Percentiles rank a stretch among this genome's conserved stretches.
These are phyloP conservation scores for Bos taurus DNA, from an alignment of 2,113 vertebrate species.

Conservation along the genomic window DNA sequence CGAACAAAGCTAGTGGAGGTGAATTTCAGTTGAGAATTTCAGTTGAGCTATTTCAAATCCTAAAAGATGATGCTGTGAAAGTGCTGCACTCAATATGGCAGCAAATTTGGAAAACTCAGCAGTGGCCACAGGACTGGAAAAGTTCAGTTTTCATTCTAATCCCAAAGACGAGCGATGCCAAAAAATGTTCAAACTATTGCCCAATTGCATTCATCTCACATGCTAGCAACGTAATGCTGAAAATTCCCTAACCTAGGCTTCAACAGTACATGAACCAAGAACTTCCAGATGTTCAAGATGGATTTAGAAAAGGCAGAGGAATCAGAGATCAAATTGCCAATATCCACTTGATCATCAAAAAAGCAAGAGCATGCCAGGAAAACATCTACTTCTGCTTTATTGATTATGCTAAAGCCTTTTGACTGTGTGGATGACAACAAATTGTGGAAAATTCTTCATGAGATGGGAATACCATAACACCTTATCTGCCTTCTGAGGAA, in stretches of 20 bases:
- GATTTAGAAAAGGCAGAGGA: not conserved
- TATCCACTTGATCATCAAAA: not conserved
- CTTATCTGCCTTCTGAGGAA: not conserved
- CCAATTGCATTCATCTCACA: not conserved
- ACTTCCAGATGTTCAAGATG: not conserved
- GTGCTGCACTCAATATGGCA: not conserved
- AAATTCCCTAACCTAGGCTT: not conserved
- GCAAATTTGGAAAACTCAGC: not conserved
- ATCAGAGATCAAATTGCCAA: not conserved
- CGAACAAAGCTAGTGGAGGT: not conserved
- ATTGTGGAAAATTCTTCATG: not conserved
- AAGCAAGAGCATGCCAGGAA: not conserved
- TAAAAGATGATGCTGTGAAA: not conserved
- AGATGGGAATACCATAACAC: not conserved
- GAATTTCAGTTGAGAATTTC: not conserved
- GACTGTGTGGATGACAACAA: not conserved
- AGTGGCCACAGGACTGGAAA: not conserved
- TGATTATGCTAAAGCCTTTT: not conserved
- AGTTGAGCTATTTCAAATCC: not conserved
- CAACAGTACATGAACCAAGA: not conserved
- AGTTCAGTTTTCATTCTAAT: not conserved
- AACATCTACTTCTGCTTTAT: not conserved
- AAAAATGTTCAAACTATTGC: not conserved
- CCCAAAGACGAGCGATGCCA: not conserved
- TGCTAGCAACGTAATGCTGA: not conserved